Percentiles rank a stretch among this genome's conserved stretches.
phyloP scores from a whole-genome alignment of 2,113 vertebrate genomes.

The Percopsis transmontana region DNA sequence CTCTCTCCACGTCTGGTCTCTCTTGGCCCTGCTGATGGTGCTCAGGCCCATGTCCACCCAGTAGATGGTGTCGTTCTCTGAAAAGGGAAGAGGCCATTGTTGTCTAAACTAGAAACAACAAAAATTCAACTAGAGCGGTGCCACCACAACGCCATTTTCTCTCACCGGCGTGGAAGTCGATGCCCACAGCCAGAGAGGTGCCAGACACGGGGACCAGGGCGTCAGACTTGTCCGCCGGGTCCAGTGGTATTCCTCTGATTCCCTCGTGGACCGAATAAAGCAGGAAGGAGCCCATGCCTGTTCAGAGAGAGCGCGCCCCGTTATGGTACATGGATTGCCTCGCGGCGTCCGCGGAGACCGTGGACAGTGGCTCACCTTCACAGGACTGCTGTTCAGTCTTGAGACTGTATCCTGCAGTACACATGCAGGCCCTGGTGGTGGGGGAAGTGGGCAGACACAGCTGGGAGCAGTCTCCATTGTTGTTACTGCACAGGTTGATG shows the following conservation, averaged over 20 bases:
- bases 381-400: constrained; percentile 92
- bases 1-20: constrained; percentile 90
- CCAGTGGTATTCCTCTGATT: constrained; percentile 93
- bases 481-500: constrained; percentile 90
- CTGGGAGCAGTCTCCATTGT: constrained; percentile 95
- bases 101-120: constrained; percentile 5
- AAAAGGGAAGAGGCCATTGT: not conserved
- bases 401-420: constrained; percentile 94
- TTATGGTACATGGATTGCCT: constrained; percentile 1
- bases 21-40: constrained; percentile 88
- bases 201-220: constrained; percentile 94
- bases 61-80: constrained; percentile 91
- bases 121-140: constrained; percentile 3
- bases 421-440: constrained; percentile 92
- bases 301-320: constrained; percentile 16
- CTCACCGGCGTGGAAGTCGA: constrained; percentile 96
- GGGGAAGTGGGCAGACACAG: constrained; percentile 92
- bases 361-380: constrained; percentile 78
- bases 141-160: not conserved
- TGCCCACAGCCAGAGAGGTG: constrained; percentile 94
- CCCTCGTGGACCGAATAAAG: constrained; percentile 96
- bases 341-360: not conserved
- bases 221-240: constrained; percentile 93
- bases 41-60: constrained; percentile 94
- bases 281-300: constrained; percentile 96